A percentile compares a stretch with the other conserved stretches of the same genome.
These are phyloP conservation scores for Gracilinanus agilis DNA, from an alignment of 2,113 vertebrate species.

Conservation along the genomic window DNA sequence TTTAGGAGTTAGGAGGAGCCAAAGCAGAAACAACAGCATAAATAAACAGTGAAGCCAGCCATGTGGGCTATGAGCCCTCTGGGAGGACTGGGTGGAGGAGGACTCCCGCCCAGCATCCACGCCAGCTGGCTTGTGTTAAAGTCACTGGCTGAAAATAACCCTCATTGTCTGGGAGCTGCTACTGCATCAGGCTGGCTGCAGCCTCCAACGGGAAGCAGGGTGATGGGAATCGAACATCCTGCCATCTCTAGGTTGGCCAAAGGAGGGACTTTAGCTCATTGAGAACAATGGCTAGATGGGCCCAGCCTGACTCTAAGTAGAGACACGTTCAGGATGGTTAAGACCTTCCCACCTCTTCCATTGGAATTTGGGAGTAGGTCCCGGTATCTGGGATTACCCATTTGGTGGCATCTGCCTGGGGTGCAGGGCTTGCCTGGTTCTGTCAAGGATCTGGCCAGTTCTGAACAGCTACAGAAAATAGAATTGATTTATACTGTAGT, in stretches of 20 bases:
- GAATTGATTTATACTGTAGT: background rate
- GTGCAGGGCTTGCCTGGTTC: background rate
- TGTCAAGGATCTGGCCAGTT: background rate
- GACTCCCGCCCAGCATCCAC: conserved; percentile 64
- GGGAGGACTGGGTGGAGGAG: conserved; percentile 74
- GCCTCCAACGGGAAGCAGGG: conserved; percentile 48
- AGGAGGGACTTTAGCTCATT: conserved; percentile 35
- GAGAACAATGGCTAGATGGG: conserved; percentile 60
- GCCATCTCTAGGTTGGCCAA: conserved; percentile 4
- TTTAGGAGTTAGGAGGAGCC: conserved; percentile 16
- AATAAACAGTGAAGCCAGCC: conserved; percentile 54
- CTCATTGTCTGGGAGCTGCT: conserved; percentile 80
- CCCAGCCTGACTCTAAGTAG: conserved; percentile 42
- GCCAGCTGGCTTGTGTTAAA: conserved; percentile 82
- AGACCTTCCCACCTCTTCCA: background rate
- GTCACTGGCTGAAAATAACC: conserved; percentile 77
- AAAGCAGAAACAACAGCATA: conserved; percentile 60
- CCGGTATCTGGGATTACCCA: conserved; percentile 25
- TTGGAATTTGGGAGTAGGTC: background rate
- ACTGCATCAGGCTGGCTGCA: conserved; percentile 60
- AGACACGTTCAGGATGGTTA: conserved; percentile 24
- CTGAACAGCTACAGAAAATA: background rate
- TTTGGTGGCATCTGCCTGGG: background rate
- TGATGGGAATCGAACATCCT: conserved; percentile 53
- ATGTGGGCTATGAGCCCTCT: conserved; percentile 51